phyloP scores from a whole-genome alignment of 2,797 vertebrate species.

The Enteromius mattozi region DNA sequence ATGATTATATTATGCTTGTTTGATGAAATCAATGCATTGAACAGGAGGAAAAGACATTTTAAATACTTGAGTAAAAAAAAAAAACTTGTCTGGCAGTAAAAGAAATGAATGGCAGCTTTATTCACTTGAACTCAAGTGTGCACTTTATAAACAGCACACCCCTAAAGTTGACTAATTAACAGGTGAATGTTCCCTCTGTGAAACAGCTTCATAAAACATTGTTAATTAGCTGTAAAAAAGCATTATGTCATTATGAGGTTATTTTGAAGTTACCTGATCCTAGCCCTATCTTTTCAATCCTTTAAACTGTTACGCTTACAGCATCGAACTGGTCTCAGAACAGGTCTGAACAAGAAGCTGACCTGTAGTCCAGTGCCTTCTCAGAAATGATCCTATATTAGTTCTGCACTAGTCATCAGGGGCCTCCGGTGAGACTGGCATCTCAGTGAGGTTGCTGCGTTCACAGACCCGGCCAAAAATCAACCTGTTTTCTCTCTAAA shows the following conservation, averaged over 20 bases:
- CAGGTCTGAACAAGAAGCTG: constrained; percentile 26
- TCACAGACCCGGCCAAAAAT: constrained; percentile 18
- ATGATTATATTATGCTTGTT: background rate
- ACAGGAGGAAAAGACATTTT: background rate
- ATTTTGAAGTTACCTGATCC: background rate
- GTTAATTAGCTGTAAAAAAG: constrained; percentile 17
- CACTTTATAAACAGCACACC: background rate
- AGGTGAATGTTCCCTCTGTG: constrained; percentile 31
- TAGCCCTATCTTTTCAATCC: background rate
- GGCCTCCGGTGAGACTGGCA: constrained; percentile 54
- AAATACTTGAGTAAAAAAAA: background rate
- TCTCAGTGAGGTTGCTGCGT: constrained; percentile 29
- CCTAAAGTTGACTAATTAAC: constrained; percentile 16
- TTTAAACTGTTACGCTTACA: background rate
- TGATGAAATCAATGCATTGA: background rate
- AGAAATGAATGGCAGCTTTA: constrained; percentile 11
- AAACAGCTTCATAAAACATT: constrained; percentile 8
- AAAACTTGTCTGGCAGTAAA: background rate
- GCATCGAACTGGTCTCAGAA: constrained; percentile 26
- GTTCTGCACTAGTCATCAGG: constrained; percentile 62
- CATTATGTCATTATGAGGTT: constrained; percentile 8
- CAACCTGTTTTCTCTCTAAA: constrained; percentile 17
- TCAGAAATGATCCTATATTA: constrained; percentile 54
- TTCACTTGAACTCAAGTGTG: background rate
- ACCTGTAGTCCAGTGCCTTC: constrained; percentile 41